These are phyloP conservation scores for Lepus europaeus DNA, from an alignment of 2,113 vertebrate species.

Conservation along the genomic window DNA sequence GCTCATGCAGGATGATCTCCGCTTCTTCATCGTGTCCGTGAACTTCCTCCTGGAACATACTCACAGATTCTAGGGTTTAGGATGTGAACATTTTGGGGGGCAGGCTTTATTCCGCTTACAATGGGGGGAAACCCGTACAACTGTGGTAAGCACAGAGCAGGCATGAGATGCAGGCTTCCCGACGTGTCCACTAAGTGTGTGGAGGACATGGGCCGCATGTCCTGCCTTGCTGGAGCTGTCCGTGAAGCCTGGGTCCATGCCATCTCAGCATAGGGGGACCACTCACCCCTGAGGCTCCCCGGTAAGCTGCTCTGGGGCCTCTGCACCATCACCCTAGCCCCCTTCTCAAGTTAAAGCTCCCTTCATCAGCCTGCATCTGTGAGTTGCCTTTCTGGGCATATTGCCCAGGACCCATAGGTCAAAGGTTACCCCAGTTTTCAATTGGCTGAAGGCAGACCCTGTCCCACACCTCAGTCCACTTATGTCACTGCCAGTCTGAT, in stretches of 20 bases:
- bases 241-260: not conserved
- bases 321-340: not conserved
- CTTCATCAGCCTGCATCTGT: not conserved
- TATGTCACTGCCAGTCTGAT: not conserved
- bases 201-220: not conserved
- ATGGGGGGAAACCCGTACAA: too few species aligned
- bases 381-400: not conserved
- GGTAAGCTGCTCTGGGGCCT: not conserved
- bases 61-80: not conserved
- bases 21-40: not conserved
- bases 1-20: not conserved
- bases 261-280: not conserved
- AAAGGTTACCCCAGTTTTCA: not conserved
- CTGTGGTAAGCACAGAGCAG: not conserved
- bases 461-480: not conserved
- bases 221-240: too few species aligned
- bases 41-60: too few species aligned
- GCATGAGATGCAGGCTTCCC: fast-evolving
- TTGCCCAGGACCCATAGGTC: not conserved
- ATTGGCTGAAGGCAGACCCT: not conserved
- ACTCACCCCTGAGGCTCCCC: not conserved
- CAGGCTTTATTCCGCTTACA: not conserved
- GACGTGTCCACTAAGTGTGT: not conserved
- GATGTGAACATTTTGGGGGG: not conserved
- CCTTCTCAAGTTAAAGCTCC: not conserved